Conservation (phyloP, 2,888 invertebrate genomes). For the Habroteleia sp. region DNA sequence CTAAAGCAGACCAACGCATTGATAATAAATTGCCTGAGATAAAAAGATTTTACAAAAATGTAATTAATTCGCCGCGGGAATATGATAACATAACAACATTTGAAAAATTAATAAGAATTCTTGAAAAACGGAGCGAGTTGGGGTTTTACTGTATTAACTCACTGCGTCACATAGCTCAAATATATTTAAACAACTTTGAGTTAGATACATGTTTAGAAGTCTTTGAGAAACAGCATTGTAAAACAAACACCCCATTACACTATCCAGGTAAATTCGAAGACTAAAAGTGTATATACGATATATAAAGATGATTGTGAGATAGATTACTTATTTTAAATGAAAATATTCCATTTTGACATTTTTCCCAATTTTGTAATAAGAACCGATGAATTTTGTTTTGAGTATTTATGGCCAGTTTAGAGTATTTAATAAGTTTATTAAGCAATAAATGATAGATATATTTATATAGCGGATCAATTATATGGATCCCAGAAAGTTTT, state of each 20-base stretch:
- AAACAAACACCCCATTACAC: constrained; percentile 38
- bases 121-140: constrained; percentile 72
- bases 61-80: constrained; percentile 69
- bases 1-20: neutral
- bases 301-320: too few relatives aligned
- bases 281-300: too few relatives aligned
- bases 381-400: too few relatives aligned
- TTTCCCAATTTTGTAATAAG: too few relatives aligned
- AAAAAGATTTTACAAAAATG: constrained; percentile 66
- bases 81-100: constrained; percentile 68
- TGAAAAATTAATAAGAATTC: constrained; percentile 66
- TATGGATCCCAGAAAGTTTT: too few relatives aligned
- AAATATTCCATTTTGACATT: too few relatives aligned
- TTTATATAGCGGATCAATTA: too few relatives aligned
- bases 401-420: too few relatives aligned
- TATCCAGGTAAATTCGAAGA: constrained; percentile 42
- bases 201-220: constrained; percentile 63
- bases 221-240: neutral
- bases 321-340: too few relatives aligned
- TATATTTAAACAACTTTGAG: constrained; percentile 58
- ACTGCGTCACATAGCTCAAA: constrained; percentile 67
- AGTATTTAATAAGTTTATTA: too few relatives aligned
- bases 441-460: too few relatives aligned
- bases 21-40: constrained; percentile 41
- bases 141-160: constrained; percentile 67